phyloP scores from a whole-genome alignment of 2,888 invertebrate genomes.

The Cataglyphis altisquamis region DNA sequence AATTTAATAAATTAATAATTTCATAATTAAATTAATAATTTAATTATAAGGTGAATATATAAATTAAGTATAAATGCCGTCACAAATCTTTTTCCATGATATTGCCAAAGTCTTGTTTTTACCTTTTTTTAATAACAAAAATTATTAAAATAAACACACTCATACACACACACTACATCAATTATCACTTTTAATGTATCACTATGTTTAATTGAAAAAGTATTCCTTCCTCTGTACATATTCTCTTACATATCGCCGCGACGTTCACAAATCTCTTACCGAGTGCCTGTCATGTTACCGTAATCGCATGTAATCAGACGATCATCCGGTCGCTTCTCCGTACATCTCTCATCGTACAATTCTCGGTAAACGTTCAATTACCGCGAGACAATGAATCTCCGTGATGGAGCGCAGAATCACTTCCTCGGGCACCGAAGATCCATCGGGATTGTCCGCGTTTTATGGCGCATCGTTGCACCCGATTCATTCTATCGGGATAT shows the following conservation, averaged over 20 bases:
- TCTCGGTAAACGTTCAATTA: slow-evolving; percentile 22
- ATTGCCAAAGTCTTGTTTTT: neutral
- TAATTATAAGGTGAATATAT: neutral
- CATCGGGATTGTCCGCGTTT: slow-evolving; percentile 25
- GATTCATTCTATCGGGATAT: slow-evolving; percentile 33
- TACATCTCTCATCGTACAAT: neutral
- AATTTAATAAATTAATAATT: no score
- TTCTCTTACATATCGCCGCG: neutral
- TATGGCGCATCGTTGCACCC: slow-evolving; percentile 48
- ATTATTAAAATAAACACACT: neutral
- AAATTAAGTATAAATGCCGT: neutral
- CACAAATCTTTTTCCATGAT: neutral
- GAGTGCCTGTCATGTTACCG: slow-evolving; percentile 28
- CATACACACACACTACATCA: neutral
- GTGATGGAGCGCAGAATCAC: neutral
- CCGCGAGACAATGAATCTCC: neutral
- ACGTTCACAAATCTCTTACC: slow-evolving; percentile 1
- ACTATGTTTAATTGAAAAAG: neutral
- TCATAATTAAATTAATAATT: no score
- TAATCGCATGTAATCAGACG: slow-evolving; percentile 29
- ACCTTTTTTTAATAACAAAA: neutral
- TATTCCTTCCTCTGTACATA: neutral
- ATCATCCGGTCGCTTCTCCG: slow-evolving; percentile 32
- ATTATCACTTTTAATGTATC: neutral
- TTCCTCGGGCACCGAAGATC: slow-evolving; percentile 36